Evolutionary conservation across 2,113 vertebrate genomes (phyloP).

Genomic region (Cranoglanis bouderius): DNA sequence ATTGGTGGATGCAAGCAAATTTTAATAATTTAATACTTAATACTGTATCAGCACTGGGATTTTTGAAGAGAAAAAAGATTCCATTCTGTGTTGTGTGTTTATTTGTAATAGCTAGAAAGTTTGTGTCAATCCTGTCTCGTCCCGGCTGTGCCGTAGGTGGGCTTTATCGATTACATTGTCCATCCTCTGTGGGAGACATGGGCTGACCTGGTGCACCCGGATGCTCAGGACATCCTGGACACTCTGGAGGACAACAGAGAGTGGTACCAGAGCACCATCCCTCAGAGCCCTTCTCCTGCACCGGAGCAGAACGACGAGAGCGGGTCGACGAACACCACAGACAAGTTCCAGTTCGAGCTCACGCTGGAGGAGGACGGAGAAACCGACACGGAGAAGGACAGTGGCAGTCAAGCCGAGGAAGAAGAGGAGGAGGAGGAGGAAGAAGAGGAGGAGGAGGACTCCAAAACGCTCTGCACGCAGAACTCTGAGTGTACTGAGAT

Average conservation of each 20-base stretch:
- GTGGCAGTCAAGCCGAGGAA: conserved; percentile 84
- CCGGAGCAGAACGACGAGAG: conserved; percentile 79
- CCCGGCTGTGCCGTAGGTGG: conserved; percentile 73
- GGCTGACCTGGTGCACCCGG: conserved; percentile 87
- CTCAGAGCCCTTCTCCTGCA: conserved; percentile 84
- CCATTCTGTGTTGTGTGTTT: background rate
- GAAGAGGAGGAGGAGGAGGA: conserved; percentile 80
- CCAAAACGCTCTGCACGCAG: conserved; percentile 85
- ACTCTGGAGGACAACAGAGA: conserved; percentile 88
- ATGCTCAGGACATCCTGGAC: conserved; percentile 87
- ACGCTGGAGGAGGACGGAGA: conserved; percentile 85
- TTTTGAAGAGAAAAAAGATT: background rate
- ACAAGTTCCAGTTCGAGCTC: conserved; percentile 89
- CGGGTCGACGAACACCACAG: conserved; percentile 65
- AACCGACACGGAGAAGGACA: conserved; percentile 85
- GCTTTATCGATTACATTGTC: conserved; percentile 90
- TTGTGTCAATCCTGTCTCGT: background rate
- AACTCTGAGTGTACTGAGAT: conserved; percentile 85
- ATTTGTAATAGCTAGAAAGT: background rate
- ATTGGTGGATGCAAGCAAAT: background rate
- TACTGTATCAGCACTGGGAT: background rate
- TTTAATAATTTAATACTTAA: background rate
- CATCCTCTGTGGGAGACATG: conserved; percentile 89
- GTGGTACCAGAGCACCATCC: conserved; percentile 92
- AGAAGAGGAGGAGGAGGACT: conserved; percentile 82